Conservation (phyloP, 2,113 vertebrate species). For the Gymnogyps californianus region DNA sequence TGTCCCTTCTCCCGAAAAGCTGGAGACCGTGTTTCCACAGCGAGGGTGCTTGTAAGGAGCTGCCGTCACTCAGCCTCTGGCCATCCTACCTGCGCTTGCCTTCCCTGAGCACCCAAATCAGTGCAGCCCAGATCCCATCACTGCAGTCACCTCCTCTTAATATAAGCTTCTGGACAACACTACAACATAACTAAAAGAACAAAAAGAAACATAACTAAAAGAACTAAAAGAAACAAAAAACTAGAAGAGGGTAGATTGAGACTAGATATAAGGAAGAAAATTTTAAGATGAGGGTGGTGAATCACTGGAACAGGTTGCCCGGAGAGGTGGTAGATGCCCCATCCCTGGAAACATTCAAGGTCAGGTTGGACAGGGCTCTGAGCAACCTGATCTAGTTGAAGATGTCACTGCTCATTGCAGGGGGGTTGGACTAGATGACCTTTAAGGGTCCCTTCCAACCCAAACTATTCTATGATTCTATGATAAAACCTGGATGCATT, state of each 20-base stretch:
- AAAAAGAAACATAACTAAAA: not conserved
- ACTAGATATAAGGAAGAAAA: not conserved
- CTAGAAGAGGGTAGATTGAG: not conserved
- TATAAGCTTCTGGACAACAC: not conserved
- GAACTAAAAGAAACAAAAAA: not conserved
- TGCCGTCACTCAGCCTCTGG: fast-evolving
- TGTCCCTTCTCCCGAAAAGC: not conserved
- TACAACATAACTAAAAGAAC: not conserved
- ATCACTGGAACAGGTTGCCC: no score
- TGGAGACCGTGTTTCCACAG: not conserved
- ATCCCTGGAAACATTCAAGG: not conserved
- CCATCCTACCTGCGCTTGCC: not conserved
- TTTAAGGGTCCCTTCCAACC: not conserved
- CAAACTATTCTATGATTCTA: not conserved
- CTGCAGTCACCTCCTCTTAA: not conserved
- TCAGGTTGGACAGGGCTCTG: not conserved
- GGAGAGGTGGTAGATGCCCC: not conserved
- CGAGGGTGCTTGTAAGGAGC: not conserved
- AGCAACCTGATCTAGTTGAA: not conserved
- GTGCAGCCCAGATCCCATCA: no score
- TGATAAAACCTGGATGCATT: not conserved
- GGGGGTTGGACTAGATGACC: not conserved
- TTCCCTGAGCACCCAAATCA: not conserved
- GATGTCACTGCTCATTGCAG: not conserved
- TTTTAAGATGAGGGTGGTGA: not conserved